These are phyloP conservation scores for Paramormyrops kingsleyae DNA, from an alignment of 2,113 vertebrate species.

Conservation along the genomic window DNA sequence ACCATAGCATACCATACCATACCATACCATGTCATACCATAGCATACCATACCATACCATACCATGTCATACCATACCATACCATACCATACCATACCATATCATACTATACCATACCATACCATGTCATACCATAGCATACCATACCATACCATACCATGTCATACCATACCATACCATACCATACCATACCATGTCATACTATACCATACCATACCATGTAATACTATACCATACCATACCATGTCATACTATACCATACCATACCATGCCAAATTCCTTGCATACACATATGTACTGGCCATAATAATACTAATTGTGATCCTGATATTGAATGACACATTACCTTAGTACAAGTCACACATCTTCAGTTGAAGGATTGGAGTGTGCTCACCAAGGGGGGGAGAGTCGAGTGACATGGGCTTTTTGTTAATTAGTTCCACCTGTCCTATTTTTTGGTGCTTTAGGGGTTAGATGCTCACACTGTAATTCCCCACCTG, in stretches of 20 bases:
- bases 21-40: background rate
- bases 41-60: background rate
- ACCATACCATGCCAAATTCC: background rate
- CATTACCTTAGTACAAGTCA: background rate
- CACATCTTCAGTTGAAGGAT: background rate
- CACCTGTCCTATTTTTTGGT: background rate
- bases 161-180: background rate
- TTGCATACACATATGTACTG: background rate
- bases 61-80: no score
- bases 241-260: background rate
- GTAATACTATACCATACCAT: background rate
- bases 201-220: background rate
- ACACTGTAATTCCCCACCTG: background rate
- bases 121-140: no score
- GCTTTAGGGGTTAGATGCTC: background rate
- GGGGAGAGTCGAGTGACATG: background rate
- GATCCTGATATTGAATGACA: background rate
- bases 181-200: background rate
- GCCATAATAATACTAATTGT: background rate
- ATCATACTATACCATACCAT: background rate
- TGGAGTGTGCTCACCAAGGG: background rate
- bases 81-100: no score
- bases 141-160: no score
- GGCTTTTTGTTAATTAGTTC: background rate
- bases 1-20: background rate